A percentile compares a stretch with the other conserved stretches of the same genome.
phyloP scores from a whole-genome alignment of 23 tunicate species.

The Ciona savignyi region DNA sequence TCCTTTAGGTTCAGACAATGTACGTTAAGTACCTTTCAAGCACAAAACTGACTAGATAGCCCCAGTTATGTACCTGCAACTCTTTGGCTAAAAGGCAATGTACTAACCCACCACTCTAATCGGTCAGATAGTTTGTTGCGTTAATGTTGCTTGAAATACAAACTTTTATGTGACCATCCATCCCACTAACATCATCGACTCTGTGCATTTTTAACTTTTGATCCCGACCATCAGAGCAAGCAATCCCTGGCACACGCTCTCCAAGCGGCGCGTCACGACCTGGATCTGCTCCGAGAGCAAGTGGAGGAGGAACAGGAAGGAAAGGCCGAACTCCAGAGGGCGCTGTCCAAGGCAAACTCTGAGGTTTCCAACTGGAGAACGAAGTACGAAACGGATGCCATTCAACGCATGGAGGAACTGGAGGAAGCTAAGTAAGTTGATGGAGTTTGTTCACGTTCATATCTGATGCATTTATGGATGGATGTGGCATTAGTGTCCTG shows the following conservation, averaged over 20 bases:
- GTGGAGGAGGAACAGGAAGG: constrained; percentile 99
- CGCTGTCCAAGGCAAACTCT: constrained; percentile 80
- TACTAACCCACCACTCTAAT: no score
- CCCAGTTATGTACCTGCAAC: no score
- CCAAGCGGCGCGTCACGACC: constrained; percentile 98
- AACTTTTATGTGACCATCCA: no score
- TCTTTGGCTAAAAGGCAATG: no score
- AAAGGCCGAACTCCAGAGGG: constrained; percentile 87
- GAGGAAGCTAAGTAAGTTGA: constrained; percentile 88
- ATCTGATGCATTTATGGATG: background rate
- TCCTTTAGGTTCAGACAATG: no score
- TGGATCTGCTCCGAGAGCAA: constrained; percentile 90
- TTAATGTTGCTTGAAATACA: no score
- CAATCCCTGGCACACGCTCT: constrained; percentile 93
- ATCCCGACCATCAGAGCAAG: constrained; percentile 30
- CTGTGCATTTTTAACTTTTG: no score
- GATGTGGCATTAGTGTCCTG: no score
- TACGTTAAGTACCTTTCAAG: no score
- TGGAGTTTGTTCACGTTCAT: background rate
- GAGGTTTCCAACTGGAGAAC: constrained; percentile 94
- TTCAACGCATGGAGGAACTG: constrained; percentile 93
- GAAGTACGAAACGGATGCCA: constrained; percentile 93
- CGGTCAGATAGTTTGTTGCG: no score
- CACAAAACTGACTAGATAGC: no score
- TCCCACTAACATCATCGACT: no score